Evolutionary conservation across 2,888 invertebrate species (phyloP).

Genomic region (Calliphora vomitoria): DNA sequence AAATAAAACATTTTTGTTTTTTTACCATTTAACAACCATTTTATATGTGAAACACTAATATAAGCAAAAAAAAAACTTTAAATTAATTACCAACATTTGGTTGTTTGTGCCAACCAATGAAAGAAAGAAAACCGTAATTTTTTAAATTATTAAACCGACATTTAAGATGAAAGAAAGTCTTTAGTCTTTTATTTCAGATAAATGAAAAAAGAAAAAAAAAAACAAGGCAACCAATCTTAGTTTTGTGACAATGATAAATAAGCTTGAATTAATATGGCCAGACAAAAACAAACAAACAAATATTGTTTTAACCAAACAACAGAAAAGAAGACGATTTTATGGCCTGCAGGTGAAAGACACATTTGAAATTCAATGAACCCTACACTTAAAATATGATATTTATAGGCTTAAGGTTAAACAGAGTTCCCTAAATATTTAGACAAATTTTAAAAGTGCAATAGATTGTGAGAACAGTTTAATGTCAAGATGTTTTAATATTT

Average conservation of each 20-base stretch:
- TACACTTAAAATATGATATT: background rate
- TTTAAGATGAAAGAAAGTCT: conserved; percentile 45
- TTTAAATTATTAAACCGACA: background rate
- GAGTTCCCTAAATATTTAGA: too few species aligned
- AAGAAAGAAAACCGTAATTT: conserved; percentile 1
- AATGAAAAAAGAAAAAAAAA: conserved; percentile 23
- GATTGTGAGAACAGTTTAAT: too few species aligned
- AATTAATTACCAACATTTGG: conserved; percentile 18
- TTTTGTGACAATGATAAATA: conserved; percentile 64
- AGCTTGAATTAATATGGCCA: conserved; percentile 33
- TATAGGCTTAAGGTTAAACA: background rate
- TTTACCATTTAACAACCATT: background rate
- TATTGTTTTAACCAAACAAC: background rate
- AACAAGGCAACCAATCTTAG: conserved; percentile 10
- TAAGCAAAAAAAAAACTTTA: background rate
- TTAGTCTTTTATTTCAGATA: background rate
- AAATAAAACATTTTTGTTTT: background rate
- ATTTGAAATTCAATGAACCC: background rate
- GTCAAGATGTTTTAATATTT: too few species aligned
- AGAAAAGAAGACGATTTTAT: background rate
- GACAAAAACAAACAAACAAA: conserved; percentile 7
- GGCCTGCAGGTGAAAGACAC: background rate
- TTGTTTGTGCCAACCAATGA: background rate
- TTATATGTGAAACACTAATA: conserved; percentile 3
- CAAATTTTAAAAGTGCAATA: too few species aligned